These are phyloP conservation scores for Urocitellus parryii DNA, from an alignment of 2,113 vertebrate genomes.

Conservation along the genomic window DNA sequence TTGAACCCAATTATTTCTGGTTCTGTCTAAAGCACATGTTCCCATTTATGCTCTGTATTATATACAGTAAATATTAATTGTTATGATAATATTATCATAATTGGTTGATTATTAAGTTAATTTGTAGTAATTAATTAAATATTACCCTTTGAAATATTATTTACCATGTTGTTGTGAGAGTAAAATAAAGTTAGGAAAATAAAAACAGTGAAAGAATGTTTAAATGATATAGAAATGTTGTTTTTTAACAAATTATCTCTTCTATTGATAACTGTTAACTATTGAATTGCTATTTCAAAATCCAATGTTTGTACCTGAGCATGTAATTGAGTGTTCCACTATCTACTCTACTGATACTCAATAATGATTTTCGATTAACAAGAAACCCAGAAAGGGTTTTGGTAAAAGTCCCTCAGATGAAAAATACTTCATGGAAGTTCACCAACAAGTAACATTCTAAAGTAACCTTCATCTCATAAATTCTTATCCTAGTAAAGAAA, in stretches of 20 bases:
- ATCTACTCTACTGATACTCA: not conserved
- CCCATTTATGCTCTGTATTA: not conserved
- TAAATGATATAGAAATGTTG: not conserved
- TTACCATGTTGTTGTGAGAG: not conserved
- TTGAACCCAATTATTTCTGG: not conserved
- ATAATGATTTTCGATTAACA: constrained; percentile 15
- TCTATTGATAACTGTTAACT: not conserved
- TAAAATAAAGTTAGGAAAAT: constrained; percentile 52
- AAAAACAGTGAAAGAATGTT: constrained; percentile 19
- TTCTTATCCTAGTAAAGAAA: not conserved
- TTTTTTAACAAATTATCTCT: not conserved
- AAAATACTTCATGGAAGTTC: not conserved
- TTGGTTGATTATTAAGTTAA: not conserved
- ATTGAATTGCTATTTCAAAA: constrained; percentile 1
- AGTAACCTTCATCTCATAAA: constrained; percentile 42
- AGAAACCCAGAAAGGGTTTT: not conserved
- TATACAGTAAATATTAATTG: not conserved
- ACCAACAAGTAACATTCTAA: constrained; percentile 4
- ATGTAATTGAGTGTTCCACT: not conserved
- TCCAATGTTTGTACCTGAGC: not conserved
- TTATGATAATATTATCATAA: not conserved
- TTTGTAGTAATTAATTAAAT: not conserved
- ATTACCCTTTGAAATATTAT: not conserved
- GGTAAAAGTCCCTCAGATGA: not conserved
- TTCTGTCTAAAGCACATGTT: not conserved